phyloP scores from a whole-genome alignment of 2,797 vertebrate species.

The Centroberyx gerrardi region DNA sequence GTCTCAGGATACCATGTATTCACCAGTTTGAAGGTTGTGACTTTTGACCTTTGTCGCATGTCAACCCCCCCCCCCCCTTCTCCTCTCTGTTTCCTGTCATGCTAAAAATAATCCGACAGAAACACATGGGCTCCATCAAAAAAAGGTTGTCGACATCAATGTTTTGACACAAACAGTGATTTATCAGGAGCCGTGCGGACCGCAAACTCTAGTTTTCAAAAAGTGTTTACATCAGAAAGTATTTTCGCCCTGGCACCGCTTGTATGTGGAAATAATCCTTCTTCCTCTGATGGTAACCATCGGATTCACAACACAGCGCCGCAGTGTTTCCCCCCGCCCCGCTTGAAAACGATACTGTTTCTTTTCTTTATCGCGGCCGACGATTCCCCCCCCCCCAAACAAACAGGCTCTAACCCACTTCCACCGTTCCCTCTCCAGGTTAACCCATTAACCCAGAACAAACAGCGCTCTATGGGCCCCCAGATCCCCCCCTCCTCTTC shows the following conservation, averaged over 20 bases:
- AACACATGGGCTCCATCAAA: not conserved
- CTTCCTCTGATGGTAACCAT: constrained; percentile 20
- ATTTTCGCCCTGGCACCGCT: constrained; percentile 8
- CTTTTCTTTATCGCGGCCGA: constrained; percentile 41
- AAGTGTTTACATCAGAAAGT: constrained; percentile 6
- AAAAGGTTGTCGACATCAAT: not conserved
- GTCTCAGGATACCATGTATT: not conserved
- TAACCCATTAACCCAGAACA: constrained; percentile 71
- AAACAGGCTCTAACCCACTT: constrained; percentile 59
- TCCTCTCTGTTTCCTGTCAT: not conserved
- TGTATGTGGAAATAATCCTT: constrained; percentile 5
- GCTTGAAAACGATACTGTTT: constrained; percentile 29
- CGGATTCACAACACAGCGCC: constrained; percentile 8
- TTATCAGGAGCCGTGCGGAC: not conserved
- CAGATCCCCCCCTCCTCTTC: not conserved
- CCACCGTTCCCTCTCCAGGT: constrained; percentile 57
- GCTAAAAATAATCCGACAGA: not conserved
- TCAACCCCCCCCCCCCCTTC: too few relatives aligned
- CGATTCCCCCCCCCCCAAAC: constrained; percentile 37
- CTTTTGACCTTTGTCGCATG: not conserved
- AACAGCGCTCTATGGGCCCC: constrained; percentile 65
- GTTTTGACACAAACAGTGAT: constrained; percentile 27
- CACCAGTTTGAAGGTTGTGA: not conserved
- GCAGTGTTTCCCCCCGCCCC: not conserved
- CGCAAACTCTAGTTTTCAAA: constrained; percentile 1